Percentiles rank a stretch among this genome's conserved stretches.
Conservation (phyloP, 2,888 invertebrate species). For the Calliopum simillimum region DNA sequence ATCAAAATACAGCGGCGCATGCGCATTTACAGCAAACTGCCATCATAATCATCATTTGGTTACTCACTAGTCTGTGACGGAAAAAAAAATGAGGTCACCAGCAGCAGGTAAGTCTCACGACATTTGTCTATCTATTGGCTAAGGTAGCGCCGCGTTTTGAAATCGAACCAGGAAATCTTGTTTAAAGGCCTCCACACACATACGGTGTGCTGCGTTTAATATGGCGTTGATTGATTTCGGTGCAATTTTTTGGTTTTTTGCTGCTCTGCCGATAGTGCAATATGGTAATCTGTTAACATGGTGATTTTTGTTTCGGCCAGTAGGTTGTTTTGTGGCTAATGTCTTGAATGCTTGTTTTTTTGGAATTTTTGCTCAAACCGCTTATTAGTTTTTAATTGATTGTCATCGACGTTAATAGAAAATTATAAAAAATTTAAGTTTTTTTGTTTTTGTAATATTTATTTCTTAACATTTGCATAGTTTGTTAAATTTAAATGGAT, state of each 20-base stretch:
- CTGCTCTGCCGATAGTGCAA: not conserved
- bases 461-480: too few species aligned
- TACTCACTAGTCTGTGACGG: too few species aligned
- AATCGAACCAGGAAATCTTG: slow-evolving; percentile 13
- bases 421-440: not conserved
- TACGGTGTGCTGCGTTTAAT: too few species aligned
- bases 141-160: not conserved
- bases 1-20: too few species aligned
- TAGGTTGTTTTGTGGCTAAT: slow-evolving; percentile 4
- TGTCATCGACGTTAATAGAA: not conserved
- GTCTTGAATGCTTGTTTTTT: not conserved
- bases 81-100: too few species aligned
- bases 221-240: too few species aligned
- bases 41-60: too few species aligned
- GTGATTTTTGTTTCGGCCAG: not conserved
- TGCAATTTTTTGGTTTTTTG: not conserved
- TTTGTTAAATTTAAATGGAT: too few species aligned
- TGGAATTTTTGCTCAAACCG: not conserved
- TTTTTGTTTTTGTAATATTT: too few species aligned
- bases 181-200: not conserved
- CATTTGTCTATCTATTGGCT: not conserved
- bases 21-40: too few species aligned
- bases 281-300: not conserved
- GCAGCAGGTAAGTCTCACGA: too few species aligned
- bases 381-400: slow-evolving; percentile 14